phyloP scores from a whole-genome alignment of 2,113 vertebrate genomes.

The Ophthalmolycus amberensis region DNA sequence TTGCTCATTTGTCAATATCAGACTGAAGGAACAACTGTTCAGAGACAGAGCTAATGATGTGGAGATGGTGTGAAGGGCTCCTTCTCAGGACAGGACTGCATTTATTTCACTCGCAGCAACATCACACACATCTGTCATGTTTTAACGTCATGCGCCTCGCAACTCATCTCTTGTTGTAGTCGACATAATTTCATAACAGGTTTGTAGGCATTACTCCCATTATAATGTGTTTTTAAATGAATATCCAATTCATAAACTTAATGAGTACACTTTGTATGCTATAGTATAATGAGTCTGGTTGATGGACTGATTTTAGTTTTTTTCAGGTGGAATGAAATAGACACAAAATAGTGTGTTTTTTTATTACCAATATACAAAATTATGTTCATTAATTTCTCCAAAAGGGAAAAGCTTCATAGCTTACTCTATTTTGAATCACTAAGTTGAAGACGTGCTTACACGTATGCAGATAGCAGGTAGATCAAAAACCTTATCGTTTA shows the following conservation, averaged over 20 bases:
- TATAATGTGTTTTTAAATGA: background rate
- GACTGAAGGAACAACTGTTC: conserved; percentile 14
- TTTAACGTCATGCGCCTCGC: background rate
- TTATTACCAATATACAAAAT: too few species aligned
- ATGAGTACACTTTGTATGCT: too few species aligned
- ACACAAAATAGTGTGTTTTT: background rate
- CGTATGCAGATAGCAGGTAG: background rate
- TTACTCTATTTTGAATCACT: background rate
- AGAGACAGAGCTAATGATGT: conserved; percentile 17
- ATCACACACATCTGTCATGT: background rate
- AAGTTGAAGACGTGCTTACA: background rate
- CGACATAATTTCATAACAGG: background rate
- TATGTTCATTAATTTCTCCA: background rate
- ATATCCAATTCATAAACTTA: background rate
- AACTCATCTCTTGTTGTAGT: background rate
- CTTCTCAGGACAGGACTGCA: background rate
- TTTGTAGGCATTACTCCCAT: background rate
- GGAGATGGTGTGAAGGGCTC: background rate
- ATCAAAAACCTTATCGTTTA: background rate
- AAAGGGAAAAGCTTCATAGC: background rate
- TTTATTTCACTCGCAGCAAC: background rate
- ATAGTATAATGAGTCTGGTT: too few species aligned
- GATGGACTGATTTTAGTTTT: too few species aligned
- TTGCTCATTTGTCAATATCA: conserved; percentile 29
- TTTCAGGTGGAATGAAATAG: background rate